These are phyloP conservation scores for Caenorhabditis virilis DNA, from an alignment of 2,888 invertebrate species.

Conservation along the genomic window DNA sequence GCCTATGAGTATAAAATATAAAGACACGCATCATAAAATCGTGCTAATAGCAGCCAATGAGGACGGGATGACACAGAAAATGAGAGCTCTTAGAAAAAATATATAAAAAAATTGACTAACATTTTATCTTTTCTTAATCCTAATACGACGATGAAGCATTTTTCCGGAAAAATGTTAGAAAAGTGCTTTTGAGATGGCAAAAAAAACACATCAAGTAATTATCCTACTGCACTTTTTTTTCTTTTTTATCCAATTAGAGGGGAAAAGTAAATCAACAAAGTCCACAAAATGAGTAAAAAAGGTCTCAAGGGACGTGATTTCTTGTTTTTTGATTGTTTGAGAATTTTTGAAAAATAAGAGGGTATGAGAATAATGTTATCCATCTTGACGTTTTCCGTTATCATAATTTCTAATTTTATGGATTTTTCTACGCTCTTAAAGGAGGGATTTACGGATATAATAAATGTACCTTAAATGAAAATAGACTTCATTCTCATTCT, in stretches of 20 bases:
- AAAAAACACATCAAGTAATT: not conserved
- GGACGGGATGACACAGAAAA: not conserved
- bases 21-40: conserved; percentile 1
- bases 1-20: not conserved
- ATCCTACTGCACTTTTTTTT: not conserved
- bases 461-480: too few species aligned
- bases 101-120: not conserved
- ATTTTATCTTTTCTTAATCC: not conserved
- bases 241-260: conserved; percentile 1
- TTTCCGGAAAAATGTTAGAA: not conserved
- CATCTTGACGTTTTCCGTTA: too few species aligned
- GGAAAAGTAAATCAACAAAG: not conserved
- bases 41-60: not conserved
- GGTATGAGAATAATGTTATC: too few species aligned
- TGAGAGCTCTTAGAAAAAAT: not conserved
- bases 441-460: too few species aligned
- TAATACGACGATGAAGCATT: not conserved
- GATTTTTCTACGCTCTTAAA: too few species aligned
- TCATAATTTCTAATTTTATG: too few species aligned
- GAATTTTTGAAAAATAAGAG: too few species aligned
- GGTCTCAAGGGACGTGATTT: too few species aligned
- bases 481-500: too few species aligned
- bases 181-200: not conserved
- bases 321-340: too few species aligned
- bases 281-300: too few species aligned